Conservation (phyloP, 2,113 vertebrate species). For the Suncus etruscus region DNA sequence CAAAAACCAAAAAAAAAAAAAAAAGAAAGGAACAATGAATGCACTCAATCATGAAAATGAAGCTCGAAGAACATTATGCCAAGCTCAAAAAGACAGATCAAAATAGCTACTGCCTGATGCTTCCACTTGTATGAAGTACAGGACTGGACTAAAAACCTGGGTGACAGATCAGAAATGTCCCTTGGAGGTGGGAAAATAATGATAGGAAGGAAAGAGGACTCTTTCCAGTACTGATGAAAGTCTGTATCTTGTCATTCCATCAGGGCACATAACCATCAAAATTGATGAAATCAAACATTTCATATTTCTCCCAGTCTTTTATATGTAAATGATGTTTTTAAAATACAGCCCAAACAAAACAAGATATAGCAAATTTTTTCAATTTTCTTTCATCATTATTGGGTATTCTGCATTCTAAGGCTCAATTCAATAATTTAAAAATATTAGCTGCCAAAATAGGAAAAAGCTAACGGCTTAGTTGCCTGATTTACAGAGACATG, state of each 20-base stretch:
- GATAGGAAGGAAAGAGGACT: not conserved
- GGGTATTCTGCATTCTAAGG: not conserved
- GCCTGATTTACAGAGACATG: not conserved
- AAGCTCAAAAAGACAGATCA: not conserved
- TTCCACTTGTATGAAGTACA: not conserved
- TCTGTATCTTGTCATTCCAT: not conserved
- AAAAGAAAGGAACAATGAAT: not conserved
- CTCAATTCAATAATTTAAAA: conserved; percentile 29
- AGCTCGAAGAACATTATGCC: not conserved
- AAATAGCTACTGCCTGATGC: not conserved
- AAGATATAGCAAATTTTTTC: not conserved
- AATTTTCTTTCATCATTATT: conserved; percentile 10
- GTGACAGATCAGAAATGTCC: not conserved
- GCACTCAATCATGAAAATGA: not conserved
- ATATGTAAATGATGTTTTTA: not conserved
- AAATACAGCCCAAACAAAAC: conserved; percentile 1
- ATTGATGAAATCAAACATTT: not conserved
- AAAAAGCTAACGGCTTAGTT: not conserved
- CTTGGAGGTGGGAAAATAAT: not conserved
- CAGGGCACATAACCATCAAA: not conserved
- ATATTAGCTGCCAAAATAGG: not conserved
- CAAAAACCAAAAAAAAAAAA: too few relatives aligned
- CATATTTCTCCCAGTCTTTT: conserved; percentile 14
- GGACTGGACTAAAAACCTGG: not conserved
- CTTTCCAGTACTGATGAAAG: not conserved